Conservation (phyloP, 2,888 invertebrate genomes). For the Thymelicus sylvestris region DNA sequence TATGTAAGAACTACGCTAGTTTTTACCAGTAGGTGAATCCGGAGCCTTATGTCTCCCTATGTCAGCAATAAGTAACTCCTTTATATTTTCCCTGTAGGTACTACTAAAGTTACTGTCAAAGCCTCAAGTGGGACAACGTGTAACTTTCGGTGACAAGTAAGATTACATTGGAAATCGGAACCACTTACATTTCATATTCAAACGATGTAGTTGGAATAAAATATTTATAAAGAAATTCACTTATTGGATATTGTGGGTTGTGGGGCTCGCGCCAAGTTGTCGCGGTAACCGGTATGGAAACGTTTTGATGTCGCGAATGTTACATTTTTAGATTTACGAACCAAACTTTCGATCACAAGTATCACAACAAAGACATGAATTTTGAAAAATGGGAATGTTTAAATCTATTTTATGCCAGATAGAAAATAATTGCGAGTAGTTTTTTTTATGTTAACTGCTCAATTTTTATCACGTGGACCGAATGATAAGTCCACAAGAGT, state of each 20-base stretch:
- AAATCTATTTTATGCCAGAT: background rate
- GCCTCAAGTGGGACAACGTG: background rate
- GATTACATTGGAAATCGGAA: background rate
- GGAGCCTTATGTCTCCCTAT: too few species aligned
- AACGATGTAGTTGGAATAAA: background rate
- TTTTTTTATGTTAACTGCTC: too few species aligned
- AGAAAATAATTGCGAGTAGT: too few species aligned
- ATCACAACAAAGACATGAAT: background rate
- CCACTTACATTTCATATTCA: conserved; percentile 3
- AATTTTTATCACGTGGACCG: too few species aligned
- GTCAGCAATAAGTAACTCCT: too few species aligned
- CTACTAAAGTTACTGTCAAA: too few species aligned
- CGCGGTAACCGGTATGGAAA: background rate
- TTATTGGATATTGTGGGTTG: background rate
- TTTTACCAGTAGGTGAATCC: too few species aligned
- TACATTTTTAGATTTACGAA: conserved; percentile 1
- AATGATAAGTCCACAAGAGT: too few species aligned
- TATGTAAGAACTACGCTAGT: too few species aligned
- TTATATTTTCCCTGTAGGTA: too few species aligned
- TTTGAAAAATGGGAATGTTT: background rate
- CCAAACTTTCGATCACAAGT: background rate
- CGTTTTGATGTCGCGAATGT: background rate
- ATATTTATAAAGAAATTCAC: background rate
- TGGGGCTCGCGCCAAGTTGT: background rate
- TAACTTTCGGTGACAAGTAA: background rate